Conservation (phyloP, 2,888 invertebrate species). For the Marronus borbonicus region DNA sequence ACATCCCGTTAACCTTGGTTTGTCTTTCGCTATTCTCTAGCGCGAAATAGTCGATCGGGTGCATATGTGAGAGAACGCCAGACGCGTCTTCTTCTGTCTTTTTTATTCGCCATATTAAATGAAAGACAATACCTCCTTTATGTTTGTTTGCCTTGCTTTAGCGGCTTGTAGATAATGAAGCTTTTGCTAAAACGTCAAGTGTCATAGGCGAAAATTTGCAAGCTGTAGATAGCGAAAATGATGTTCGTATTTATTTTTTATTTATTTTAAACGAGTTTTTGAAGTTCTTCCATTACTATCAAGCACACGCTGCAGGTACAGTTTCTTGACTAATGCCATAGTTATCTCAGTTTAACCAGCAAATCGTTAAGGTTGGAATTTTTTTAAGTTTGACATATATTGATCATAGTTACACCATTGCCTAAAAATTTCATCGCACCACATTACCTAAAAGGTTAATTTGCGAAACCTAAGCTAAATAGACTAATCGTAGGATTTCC, state of each 20-base stretch:
- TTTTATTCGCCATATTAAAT: not conserved
- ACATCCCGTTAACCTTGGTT: slow-evolving; percentile 44
- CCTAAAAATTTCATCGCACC: no score
- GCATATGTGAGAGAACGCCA: slow-evolving; percentile 16
- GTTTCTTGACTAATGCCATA: no score
- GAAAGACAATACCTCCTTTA: no score
- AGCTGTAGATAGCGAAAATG: not conserved
- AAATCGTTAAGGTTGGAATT: no score
- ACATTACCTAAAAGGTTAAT: no score
- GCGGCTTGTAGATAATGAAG: not conserved
- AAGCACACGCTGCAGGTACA: no score
- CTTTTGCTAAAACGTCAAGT: not conserved
- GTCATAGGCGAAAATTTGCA: not conserved
- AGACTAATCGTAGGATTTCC: no score
- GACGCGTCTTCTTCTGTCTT: not conserved
- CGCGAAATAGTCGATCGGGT: slow-evolving; percentile 18
- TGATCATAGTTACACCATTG: no score
- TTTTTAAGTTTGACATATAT: no score
- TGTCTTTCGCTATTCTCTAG: slow-evolving; percentile 38
- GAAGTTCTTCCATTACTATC: not conserved
- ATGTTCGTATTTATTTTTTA: not conserved
- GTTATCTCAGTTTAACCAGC: no score
- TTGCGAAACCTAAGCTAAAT: no score
- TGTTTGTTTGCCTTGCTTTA: not conserved
- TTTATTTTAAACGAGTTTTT: slow-evolving; percentile 3